These are phyloP conservation scores for Vireo griseus DNA, from an alignment of 2,797 vertebrate genomes.

Conservation along the genomic window DNA sequence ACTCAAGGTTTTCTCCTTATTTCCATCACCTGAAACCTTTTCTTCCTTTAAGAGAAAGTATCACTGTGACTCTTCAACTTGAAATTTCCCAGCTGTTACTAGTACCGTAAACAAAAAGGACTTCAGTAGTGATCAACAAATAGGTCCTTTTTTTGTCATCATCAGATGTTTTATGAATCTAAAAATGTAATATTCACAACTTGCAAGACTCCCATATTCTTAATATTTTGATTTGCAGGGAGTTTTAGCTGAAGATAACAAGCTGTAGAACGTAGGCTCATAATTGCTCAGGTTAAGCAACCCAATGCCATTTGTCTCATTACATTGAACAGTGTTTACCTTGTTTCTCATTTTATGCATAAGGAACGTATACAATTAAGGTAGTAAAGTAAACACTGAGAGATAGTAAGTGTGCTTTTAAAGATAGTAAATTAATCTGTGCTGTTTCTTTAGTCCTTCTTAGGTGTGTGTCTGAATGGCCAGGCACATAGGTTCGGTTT, in stretches of 20 bases:
- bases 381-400: background rate
- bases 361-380: background rate
- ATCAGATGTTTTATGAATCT: background rate
- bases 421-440: background rate
- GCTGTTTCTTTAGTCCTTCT: background rate
- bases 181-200: background rate
- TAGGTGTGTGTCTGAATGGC: background rate
- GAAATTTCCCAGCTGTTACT: background rate
- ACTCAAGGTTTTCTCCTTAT: conserved; percentile 2
- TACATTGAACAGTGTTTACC: background rate
- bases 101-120: background rate
- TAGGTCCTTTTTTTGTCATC: background rate
- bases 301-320: background rate
- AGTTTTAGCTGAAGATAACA: background rate
- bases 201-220: background rate
- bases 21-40: background rate
- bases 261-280: background rate
- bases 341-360: background rate
- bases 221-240: background rate
- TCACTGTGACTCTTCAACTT: background rate
- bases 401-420: background rate
- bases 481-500: background rate
- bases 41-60: background rate
- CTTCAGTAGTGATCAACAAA: background rate
- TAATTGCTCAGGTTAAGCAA: background rate